Evolutionary conservation across 2,797 vertebrate genomes (phyloP), one percentile per base, ranked within the genome.

Genomic region (Gallinago solitaria): DNA sequence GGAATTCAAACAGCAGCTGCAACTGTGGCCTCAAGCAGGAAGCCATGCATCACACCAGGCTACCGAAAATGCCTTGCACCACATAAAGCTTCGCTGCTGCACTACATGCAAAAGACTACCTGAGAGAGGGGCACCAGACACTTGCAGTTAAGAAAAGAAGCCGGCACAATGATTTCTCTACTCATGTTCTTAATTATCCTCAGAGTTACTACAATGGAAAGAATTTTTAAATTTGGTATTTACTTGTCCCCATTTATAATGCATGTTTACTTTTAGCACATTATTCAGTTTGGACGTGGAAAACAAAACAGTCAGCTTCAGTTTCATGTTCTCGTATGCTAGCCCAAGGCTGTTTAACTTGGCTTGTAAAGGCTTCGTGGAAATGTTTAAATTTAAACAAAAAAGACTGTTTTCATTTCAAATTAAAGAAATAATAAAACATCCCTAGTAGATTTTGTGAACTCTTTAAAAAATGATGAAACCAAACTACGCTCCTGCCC

Each of bases 231-330:
- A 76, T 89, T 59, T 81, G 77, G 80, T 89, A 88, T 96, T 95
- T 91, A 60, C 74, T 94, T 27, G 74, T 95, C 77, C 80, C 63
- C 85, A 84, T 95, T 96, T 96, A 73, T 74, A 93, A 95, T 16
- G 77, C 89, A 10, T 95, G 89, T 96, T 97, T 96, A 89, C 96
- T 96, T 97, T 95, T 90, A 95, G 93, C 91, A 96, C 93, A 79
- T 97, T 96, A 95, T 95, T 96, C 90, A 93, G 91, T 68, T 95
- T 95, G 94, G 91, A 88, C 87, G 43, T 11, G 77, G 87, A 90
- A 97, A 97, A 94, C 94, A 96, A 96, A 96, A 93, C 95, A 96
- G 75, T 90, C 94, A 73, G 90, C 93, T 96, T 91, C 87, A 88
- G 93, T 84, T 95, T 92, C 67, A 56, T 90, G 93, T 92, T 94